Conservation (phyloP, 2,113 vertebrate species). For the Carlito syrichta region DNA sequence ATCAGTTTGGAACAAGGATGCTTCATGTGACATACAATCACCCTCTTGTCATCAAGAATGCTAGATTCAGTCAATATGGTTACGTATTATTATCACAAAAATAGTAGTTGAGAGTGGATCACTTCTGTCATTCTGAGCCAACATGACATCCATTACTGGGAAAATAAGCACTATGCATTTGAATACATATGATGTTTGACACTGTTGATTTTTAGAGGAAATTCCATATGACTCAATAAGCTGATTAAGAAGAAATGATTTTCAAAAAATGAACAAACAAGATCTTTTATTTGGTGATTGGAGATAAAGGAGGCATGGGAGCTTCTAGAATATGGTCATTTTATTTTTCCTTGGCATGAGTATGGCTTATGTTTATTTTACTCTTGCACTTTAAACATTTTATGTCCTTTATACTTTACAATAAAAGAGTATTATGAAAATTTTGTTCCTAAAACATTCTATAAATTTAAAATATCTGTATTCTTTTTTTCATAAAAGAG, state of each 20-base stretch:
- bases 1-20: not conserved
- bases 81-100: conserved; percentile 10
- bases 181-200: not conserved
- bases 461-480: not conserved
- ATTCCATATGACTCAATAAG: conserved; percentile 55
- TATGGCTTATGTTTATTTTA: not conserved
- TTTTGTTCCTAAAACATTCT: not conserved
- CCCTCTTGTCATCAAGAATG: not conserved
- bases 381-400: not conserved
- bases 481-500: not conserved
- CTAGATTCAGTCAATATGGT: not conserved
- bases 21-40: not conserved
- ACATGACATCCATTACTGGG: conserved; percentile 24
- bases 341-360: not conserved
- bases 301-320: not conserved
- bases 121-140: conserved; percentile 44
- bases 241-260: not conserved
- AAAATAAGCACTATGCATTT: conserved; percentile 34
- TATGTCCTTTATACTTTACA: not conserved
- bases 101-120: conserved; percentile 7
- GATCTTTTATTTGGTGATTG: not conserved
- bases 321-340: not conserved
- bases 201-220: conserved; percentile 40
- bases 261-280: conserved; percentile 15
- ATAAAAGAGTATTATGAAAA: not conserved